Percentiles rank a stretch among this genome's conserved stretches.
These are phyloP conservation scores for Falco peregrinus DNA, from an alignment of 2,797 vertebrate genomes.

Conservation along the genomic window DNA sequence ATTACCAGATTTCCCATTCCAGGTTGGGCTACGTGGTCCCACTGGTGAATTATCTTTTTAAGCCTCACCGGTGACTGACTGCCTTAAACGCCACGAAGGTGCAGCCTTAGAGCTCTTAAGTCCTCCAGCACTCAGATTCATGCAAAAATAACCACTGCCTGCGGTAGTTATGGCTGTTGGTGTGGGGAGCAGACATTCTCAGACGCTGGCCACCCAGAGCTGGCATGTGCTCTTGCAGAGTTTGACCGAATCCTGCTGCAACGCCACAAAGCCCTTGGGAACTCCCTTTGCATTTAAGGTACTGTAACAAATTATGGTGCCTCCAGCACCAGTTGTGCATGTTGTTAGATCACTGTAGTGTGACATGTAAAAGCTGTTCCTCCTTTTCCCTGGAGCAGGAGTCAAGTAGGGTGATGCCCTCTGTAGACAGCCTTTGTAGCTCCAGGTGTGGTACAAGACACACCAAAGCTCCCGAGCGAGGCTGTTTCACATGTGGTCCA, in stretches of 20 bases:
- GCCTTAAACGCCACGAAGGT: not conserved
- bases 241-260: not conserved
- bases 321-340: not conserved
- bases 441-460: fast-evolving
- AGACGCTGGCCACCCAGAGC: not conserved
- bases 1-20: not conserved
- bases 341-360: fast-evolving
- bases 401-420: not conserved
- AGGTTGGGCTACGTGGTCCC: fast-evolving
- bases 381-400: not conserved
- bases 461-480: fast-evolving
- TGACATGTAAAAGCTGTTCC: not conserved
- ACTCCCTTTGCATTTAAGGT: not conserved
- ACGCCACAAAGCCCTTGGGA: not conserved
- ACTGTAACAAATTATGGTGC: not conserved
- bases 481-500: not conserved
- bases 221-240: not conserved
- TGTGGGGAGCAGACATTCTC: not conserved
- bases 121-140: not conserved
- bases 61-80: not conserved
- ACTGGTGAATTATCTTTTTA: not conserved
- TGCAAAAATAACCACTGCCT: not conserved
- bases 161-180: not conserved
- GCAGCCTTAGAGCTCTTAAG: not conserved
- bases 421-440: not conserved